Percentiles rank a stretch among this genome's conserved stretches.
phyloP scores from a whole-genome alignment of 2,797 vertebrate species.

The Heteromormyrus szaboi region DNA sequence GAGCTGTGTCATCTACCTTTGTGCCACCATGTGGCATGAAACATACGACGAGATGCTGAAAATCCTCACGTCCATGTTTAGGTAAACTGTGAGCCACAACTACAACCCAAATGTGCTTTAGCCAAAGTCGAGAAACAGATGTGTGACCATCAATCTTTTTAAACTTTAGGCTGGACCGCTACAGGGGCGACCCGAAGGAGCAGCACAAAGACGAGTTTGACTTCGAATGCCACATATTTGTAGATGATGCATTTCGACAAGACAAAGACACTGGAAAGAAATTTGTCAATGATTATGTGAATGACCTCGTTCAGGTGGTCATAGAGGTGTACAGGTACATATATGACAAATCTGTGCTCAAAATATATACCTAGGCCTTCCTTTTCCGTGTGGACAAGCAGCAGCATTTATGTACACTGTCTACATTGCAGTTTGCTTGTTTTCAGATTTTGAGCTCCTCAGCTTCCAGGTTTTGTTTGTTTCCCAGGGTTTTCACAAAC shows the following conservation, averaged over 20 bases:
- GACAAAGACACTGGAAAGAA: slow-evolving; percentile 46
- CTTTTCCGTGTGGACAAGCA: background rate
- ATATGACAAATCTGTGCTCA: background rate
- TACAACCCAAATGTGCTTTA: background rate
- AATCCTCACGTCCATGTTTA: slow-evolving; percentile 74
- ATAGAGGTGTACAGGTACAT: slow-evolving; percentile 67
- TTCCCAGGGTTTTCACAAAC: slow-evolving; percentile 65
- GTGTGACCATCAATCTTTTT: background rate
- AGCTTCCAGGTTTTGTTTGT: background rate
- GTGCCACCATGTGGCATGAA: slow-evolving; percentile 78
- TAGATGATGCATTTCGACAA: slow-evolving; percentile 63
- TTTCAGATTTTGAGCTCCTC: background rate
- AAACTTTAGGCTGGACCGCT: slow-evolving; percentile 63
- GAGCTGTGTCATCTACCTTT: slow-evolving; percentile 67
- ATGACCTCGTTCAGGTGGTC: slow-evolving; percentile 56
- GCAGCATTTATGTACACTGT: background rate
- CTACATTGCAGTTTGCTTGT: background rate
- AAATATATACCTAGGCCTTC: background rate
- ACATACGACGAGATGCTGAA: slow-evolving; percentile 74
- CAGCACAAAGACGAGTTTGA: slow-evolving; percentile 64
- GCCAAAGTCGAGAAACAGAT: background rate
- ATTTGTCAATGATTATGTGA: slow-evolving; percentile 61
- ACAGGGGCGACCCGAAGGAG: slow-evolving; percentile 64
- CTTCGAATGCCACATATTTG: slow-evolving; percentile 68
- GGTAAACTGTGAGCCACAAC: slow-evolving; percentile 42